Conservation (phyloP, 2,797 vertebrate species). For the Capromys pilorides region DNA sequence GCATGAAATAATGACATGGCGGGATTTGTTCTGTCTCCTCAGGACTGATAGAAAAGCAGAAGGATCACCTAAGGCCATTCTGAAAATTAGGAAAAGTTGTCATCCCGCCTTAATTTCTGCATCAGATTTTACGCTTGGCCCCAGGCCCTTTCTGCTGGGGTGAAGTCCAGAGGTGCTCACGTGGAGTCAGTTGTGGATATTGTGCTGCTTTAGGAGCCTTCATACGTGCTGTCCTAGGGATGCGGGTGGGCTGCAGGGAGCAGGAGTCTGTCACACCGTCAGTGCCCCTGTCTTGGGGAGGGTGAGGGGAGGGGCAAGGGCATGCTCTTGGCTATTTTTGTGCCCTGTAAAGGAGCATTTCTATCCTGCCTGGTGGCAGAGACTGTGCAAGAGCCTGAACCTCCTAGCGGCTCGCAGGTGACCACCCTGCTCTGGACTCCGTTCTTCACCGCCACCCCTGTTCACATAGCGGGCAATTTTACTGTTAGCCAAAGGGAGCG, state of each 20-base stretch:
- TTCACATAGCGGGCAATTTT: background rate
- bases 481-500: background rate
- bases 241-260: background rate
- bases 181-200: background rate
- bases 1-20: conserved; percentile 36
- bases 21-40: background rate
- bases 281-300: background rate
- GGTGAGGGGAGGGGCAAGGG: background rate
- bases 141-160: conserved; percentile 31
- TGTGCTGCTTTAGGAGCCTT: background rate
- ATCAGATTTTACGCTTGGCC: conserved; percentile 34
- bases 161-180: background rate
- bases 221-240: background rate
- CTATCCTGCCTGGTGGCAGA: background rate
- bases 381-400: background rate
- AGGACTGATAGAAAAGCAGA: background rate
- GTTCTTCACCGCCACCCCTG: background rate
- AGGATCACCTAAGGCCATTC: background rate
- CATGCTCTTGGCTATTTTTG: background rate
- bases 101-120: conserved; percentile 45
- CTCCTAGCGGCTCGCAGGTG: background rate
- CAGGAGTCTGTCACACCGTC: background rate
- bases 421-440: background rate
- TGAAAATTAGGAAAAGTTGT: conserved; percentile 30
- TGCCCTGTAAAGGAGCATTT: background rate